These are phyloP conservation scores for Arge pagana DNA, from an alignment of 2,888 invertebrate genomes.

Conservation along the genomic window DNA sequence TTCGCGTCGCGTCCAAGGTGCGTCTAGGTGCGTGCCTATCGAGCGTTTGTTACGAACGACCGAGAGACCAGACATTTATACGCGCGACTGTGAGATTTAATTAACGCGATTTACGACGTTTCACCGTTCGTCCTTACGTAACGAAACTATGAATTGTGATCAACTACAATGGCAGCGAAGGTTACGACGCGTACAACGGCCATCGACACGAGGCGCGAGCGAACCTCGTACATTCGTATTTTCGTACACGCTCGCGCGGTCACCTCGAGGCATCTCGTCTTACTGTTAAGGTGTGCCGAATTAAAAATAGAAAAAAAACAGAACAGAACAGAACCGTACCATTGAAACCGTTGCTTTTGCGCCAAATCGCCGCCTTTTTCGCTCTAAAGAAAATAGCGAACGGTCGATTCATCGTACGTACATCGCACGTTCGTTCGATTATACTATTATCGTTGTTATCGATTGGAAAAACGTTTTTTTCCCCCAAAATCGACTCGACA, in stretches of 20 bases:
- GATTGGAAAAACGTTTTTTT: no score
- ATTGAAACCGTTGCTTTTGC: no score
- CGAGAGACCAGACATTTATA: conserved; percentile 25
- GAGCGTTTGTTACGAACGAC: conserved; percentile 46
- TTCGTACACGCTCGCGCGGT: conserved; percentile 27
- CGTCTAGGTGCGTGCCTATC: conserved; percentile 47
- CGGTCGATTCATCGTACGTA: no score
- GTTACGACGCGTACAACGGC: conserved; percentile 31
- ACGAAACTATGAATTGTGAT: conserved; percentile 26
- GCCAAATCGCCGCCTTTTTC: no score
- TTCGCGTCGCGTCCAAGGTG: conserved; percentile 4
- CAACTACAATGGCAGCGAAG: not conserved
- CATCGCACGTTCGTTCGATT: no score
- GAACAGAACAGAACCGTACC: not conserved
- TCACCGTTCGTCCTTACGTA: conserved; percentile 21
- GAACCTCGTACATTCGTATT: conserved; percentile 9
- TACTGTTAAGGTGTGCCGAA: conserved; percentile 25
- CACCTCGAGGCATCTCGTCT: conserved; percentile 22
- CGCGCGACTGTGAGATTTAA: conserved; percentile 40
- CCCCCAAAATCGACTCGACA: no score
- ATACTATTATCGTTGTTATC: no score
- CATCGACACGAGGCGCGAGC: conserved; percentile 37
- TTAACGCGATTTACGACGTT: conserved; percentile 45
- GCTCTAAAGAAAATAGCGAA: no score
- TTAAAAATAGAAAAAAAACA: conserved; percentile 11